Evolutionary conservation across 2,797 vertebrate genomes (phyloP).

Genomic region (Austrolebias charrua): DNA sequence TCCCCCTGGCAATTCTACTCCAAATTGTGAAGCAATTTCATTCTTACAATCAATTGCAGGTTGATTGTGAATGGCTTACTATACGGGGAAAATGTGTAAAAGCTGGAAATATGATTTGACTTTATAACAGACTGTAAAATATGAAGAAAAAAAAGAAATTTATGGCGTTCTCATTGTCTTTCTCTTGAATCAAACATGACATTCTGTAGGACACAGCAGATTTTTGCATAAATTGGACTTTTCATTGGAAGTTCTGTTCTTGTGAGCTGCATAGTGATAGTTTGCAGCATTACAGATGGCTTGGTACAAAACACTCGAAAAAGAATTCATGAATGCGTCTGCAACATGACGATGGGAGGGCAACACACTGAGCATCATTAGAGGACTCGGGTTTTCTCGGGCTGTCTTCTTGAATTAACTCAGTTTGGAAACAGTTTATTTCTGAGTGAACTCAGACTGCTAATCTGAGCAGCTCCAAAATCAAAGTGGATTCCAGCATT

Average conservation of each 20-base stretch:
- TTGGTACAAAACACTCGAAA: constrained; percentile 44
- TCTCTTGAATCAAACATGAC: constrained; percentile 34
- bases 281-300: constrained; percentile 69
- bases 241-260: constrained; percentile 59
- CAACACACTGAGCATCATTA: constrained; percentile 36
- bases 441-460: too few relatives aligned
- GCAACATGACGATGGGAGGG: constrained; percentile 46
- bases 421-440: too few relatives aligned
- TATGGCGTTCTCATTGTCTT: constrained; percentile 12
- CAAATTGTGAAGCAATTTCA: constrained; percentile 69
- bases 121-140: constrained; percentile 29
- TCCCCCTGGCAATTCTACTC: constrained; percentile 49
- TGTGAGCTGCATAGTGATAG: constrained; percentile 54
- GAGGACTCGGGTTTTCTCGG: constrained; percentile 37
- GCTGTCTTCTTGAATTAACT: too few relatives aligned
- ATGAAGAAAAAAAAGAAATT: constrained; percentile 8
- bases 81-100: constrained; percentile 43
- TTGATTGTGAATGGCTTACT: constrained; percentile 64
- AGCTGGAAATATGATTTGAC: constrained; percentile 60
- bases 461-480: too few relatives aligned
- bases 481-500: too few relatives aligned
- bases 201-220: constrained; percentile 60
- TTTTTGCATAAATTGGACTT: constrained; percentile 64
- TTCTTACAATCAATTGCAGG: constrained; percentile 72
- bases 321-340: constrained; percentile 44